Evolutionary conservation across 2,888 invertebrate genomes (phyloP).

Genomic region (Acanthosoma haemorrhoidale): DNA sequence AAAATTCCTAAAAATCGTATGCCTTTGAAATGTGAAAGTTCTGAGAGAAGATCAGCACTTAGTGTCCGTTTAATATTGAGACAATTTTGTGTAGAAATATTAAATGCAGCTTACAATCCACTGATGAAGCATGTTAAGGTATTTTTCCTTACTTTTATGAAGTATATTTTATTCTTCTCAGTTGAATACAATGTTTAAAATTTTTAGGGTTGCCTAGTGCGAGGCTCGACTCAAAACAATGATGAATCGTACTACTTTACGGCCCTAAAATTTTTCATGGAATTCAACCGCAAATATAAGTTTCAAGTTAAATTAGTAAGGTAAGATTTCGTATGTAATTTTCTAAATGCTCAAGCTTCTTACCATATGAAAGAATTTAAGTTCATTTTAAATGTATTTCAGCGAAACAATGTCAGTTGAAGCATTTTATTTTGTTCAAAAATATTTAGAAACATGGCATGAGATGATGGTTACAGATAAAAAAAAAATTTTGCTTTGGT

Average conservation of each 20-base stretch:
- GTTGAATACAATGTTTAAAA: neutral
- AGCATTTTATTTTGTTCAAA: conserved; percentile 90
- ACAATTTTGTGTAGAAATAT: conserved; percentile 89
- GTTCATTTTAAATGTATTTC: conserved; percentile 45
- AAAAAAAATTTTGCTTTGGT: conserved; percentile 76
- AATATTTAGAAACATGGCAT: conserved; percentile 78
- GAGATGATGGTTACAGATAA: conserved; percentile 83
- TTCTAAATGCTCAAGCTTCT: neutral
- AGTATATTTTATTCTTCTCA: too few species aligned
- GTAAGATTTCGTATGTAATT: conserved; percentile 49
- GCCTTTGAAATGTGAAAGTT: conserved; percentile 59
- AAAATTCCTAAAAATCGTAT: conserved; percentile 72
- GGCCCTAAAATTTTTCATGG: conserved; percentile 94
- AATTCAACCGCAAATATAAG: conserved; percentile 84
- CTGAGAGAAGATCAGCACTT: conserved; percentile 77
- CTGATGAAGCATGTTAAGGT: conserved; percentile 85
- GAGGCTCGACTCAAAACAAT: conserved; percentile 62
- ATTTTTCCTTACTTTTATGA: too few species aligned
- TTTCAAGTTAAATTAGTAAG: conserved; percentile 84
- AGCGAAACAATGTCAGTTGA: conserved; percentile 90
- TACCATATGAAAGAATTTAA: too few species aligned
- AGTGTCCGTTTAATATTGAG: conserved; percentile 83
- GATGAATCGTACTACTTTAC: conserved; percentile 93
- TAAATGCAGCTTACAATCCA: conserved; percentile 87
- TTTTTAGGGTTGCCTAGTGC: conserved; percentile 47